Evolutionary conservation across 2,888 invertebrate species (phyloP).

Genomic region (Miltochrista miniata): DNA sequence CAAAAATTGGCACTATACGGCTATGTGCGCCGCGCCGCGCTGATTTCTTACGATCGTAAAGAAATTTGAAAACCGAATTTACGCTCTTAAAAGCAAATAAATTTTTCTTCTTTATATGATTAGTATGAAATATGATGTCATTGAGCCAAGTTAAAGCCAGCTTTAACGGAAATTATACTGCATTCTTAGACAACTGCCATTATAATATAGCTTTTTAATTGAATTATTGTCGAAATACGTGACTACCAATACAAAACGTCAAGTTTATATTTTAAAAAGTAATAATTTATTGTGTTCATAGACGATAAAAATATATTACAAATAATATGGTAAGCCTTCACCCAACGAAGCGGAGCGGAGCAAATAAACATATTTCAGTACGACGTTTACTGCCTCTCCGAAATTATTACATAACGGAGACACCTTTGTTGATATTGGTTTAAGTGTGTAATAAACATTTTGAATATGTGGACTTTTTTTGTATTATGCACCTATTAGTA

Average conservation of each 20-base stretch:
- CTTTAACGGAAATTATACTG: slow-evolving; percentile 6
- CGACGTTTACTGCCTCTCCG: slow-evolving; percentile 26
- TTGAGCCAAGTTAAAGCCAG: background rate
- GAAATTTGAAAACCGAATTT: no score
- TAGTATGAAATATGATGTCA: no score
- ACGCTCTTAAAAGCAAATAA: no score
- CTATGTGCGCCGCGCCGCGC: no score
- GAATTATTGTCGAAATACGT: slow-evolving; percentile 5
- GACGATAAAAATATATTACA: slow-evolving; percentile 13
- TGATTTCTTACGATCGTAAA: no score
- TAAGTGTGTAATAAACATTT: slow-evolving; percentile 25
- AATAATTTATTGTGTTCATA: slow-evolving; percentile 9
- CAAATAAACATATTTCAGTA: slow-evolving; percentile 18
- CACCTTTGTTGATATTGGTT: slow-evolving; percentile 19
- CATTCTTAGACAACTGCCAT: slow-evolving; percentile 3
- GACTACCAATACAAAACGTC: slow-evolving; percentile 1
- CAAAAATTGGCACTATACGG: no score
- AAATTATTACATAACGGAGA: slow-evolving; percentile 21
- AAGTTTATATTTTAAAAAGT: background rate
- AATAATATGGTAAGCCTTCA: slow-evolving; percentile 14
- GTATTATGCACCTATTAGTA: no score
- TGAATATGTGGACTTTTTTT: slow-evolving; percentile 1
- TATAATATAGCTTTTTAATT: slow-evolving; percentile 10
- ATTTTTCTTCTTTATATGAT: no score
- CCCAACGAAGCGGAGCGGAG: slow-evolving; percentile 1